Conservation (phyloP, 2,113 vertebrate genomes). For the Osmerus eperlanus region DNA sequence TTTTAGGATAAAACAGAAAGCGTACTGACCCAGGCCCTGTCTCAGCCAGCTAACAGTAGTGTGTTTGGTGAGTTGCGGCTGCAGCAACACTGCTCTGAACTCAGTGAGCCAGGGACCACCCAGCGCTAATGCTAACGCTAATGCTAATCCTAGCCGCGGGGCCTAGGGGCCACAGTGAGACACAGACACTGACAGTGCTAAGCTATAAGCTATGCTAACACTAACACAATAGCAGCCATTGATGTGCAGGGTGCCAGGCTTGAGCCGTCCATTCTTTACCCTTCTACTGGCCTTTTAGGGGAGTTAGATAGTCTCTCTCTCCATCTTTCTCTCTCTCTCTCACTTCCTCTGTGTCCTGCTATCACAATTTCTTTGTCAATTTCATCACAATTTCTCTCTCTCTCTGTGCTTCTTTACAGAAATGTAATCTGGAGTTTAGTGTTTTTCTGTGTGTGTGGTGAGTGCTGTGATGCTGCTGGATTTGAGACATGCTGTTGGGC, state of each 20-base stretch:
- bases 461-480: too few species aligned
- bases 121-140: constrained; percentile 50
- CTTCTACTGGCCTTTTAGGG: neutral
- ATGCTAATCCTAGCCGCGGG: constrained; percentile 58
- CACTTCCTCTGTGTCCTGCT: neutral
- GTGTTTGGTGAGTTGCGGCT: neutral
- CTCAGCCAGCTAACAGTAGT: neutral
- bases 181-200: constrained; percentile 38
- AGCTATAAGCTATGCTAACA: constrained; percentile 44
- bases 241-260: constrained; percentile 30
- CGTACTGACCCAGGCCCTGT: neutral
- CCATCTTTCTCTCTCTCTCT: neutral
- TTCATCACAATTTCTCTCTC: neutral
- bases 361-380: too few species aligned
- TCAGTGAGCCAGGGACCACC: constrained; percentile 56
- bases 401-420: neutral
- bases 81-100: constrained; percentile 41
- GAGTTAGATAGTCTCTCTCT: neutral
- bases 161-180: constrained; percentile 36
- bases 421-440: neutral
- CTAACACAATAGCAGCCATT: constrained; percentile 55
- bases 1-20: too few species aligned
- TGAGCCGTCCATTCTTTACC: neutral
- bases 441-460: neutral
- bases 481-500: too few species aligned